Evolutionary conservation across 2,888 invertebrate species (phyloP).

Genomic region (Melinaea menophilus): DNA sequence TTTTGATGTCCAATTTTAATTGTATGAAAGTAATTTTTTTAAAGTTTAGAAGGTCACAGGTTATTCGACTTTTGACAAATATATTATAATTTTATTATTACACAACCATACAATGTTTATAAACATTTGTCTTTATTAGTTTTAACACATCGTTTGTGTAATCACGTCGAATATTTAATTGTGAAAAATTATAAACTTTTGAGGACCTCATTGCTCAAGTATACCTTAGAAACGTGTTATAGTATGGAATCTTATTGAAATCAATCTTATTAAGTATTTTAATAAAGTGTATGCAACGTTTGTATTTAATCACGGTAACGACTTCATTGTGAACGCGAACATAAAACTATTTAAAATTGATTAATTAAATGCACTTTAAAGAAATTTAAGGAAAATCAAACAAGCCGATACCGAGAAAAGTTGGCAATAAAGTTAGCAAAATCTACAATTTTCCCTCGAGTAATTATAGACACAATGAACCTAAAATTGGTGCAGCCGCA

Average conservation of each 20-base stretch:
- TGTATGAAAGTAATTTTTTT: constrained; percentile 36
- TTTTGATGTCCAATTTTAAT: constrained; percentile 36
- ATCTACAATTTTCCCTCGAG: constrained; percentile 42
- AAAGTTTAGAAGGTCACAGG: constrained; percentile 4
- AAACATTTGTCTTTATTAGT: not conserved
- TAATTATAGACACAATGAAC: constrained; percentile 75
- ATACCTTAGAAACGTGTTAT: too few relatives aligned
- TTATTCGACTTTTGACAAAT: not conserved
- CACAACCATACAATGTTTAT: not conserved
- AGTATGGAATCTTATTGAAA: too few relatives aligned
- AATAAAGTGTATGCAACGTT: too few relatives aligned
- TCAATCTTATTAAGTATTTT: too few relatives aligned
- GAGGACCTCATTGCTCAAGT: not conserved
- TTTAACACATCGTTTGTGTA: not conserved
- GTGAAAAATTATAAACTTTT: not conserved
- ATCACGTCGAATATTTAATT: not conserved
- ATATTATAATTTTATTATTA: not conserved
- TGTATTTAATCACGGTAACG: too few relatives aligned
- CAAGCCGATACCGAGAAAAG: constrained; percentile 48
- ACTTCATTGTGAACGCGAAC: too few relatives aligned
- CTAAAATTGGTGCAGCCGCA: constrained; percentile 67
- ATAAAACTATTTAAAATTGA: too few relatives aligned
- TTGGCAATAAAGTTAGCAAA: constrained; percentile 46
- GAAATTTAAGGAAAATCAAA: constrained; percentile 26
- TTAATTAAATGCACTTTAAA: too few relatives aligned